Base-by-base conservation (phyloP, 2,888 invertebrate species). In the Metellina segmentata region DNA sequence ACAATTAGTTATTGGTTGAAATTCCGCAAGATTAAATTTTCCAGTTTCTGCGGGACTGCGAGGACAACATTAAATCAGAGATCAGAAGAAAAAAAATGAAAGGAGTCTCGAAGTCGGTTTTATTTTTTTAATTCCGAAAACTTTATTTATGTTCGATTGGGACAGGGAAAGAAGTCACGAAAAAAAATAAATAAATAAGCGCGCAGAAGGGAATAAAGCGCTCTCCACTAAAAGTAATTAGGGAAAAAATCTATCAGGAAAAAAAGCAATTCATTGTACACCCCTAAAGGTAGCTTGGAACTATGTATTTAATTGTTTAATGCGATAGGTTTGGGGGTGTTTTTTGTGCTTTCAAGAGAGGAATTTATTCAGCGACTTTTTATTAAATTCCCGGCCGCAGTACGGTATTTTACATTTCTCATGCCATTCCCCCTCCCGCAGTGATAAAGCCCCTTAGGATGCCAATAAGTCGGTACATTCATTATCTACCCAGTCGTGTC, bases 291-390 rank as follows among this genome's bases (percentile, higher is more conserved):
- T 61, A 61, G 61, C 61, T 61, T 11, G 8, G 61, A 61, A 61
- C 61, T 61, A 61, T 61, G 61, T 61, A 61, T 61, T 61, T 61
- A 61, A 61, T 61, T 61, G 61, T 61, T 61, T 61, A 61, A 61
- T 61, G 61, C 61, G 61, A 61, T 61, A 61, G 61, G 61, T 61
- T 61, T 9, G 61, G 61, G 11, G 61, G 9, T 61, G 11, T 16
- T 61, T 61, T 61, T 61, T 61, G 5, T 61, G 1, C 13, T 61
- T 13, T 16, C 61, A 11, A 16, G 61, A 16, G 61, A 61, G 16
- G 11, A 61, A 61, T 61, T 61, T 8, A 61, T 61, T 11, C 16
- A 61, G 61, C 13, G 61, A 61, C 61, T 61, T 61, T 61, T 61
- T 61, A 61, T 61, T 61, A 61, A 61, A 61, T 61, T 61, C 61